These are phyloP conservation scores for Pimephales promelas DNA, from an alignment of 2,113 vertebrate genomes.

Conservation along the genomic window DNA sequence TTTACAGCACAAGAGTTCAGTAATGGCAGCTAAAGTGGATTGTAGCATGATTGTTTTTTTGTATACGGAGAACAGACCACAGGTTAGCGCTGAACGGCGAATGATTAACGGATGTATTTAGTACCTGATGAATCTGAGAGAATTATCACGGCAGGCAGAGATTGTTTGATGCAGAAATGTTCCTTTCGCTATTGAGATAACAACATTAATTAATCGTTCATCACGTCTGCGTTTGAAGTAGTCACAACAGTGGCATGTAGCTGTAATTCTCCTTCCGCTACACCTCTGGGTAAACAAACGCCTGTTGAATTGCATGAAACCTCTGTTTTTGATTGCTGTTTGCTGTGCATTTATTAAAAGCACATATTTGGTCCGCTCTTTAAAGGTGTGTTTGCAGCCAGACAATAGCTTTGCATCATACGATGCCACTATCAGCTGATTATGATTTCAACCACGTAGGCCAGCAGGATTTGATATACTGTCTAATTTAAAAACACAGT, in stretches of 20 bases:
- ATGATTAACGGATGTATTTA: constrained; percentile 41
- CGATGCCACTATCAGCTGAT: constrained; percentile 19
- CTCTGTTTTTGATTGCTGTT: background rate
- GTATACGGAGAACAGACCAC: constrained; percentile 39
- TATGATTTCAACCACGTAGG: constrained; percentile 20
- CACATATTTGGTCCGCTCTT: background rate
- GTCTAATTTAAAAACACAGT: constrained; percentile 35
- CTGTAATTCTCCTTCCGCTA: background rate
- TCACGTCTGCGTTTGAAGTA: constrained; percentile 31
- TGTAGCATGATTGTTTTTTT: constrained; percentile 34
- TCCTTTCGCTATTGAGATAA: constrained; percentile 27
- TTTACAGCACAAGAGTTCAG: background rate
- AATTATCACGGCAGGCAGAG: constrained; percentile 49
- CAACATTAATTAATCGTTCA: constrained; percentile 50
- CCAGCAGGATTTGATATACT: constrained; percentile 26
- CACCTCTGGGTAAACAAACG: background rate
- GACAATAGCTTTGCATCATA: constrained; percentile 17
- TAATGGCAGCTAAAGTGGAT: constrained; percentile 25
- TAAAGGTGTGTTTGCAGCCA: background rate
- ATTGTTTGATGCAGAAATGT: constrained; percentile 46
- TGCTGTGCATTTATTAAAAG: background rate
- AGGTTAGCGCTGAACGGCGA: constrained; percentile 38
- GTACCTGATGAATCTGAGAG: constrained; percentile 43
- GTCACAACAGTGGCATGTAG: constrained; percentile 44
- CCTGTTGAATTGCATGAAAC: background rate